Evolutionary conservation across 2,888 invertebrate genomes (phyloP), one percentile per base, ranked within the genome.

Genomic region (Mythimna lalbum): DNA sequence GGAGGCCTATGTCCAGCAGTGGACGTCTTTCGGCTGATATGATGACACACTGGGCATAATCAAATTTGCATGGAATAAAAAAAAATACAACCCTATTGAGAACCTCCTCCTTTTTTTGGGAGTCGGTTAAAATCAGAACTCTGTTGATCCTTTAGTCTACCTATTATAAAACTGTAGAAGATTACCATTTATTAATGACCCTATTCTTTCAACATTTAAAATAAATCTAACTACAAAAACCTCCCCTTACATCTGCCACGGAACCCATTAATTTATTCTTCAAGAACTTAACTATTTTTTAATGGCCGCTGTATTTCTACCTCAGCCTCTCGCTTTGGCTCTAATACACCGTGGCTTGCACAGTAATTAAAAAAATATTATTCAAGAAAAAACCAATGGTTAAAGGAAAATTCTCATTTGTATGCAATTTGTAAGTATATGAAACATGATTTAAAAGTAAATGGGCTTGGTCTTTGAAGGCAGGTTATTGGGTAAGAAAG

Each of bases 331-430:
- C 78, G 83, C 87, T 86, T 85, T 84, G 80, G 78, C 86, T 86
- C 86, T 87, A 88, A 89, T 87, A 85, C 78, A 78, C 83, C 83
- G 78, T 86, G 71, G 78, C 82, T 84, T 82, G 83, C 85, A 80
- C 84, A 87, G 88, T 89, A 89, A 90, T 90, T 90, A 89, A 90
- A 90, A 87, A 86, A 81, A 83, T 82, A 81, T 73, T 79, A 82
- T 80, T 80, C 72, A 78, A 80, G 73, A 43, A 80, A 36, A 80
- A 80, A 59, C 74, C 76, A 76, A 68, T 74, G 81, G 76, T 65
- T 63, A 63, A 63, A 56, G 47, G 53, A 73, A 76, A 70, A 55
- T 60, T 61, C 53, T 61, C 64, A 63, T 76, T 77, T 77, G 73
- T 73, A 68, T 66, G 55, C 69, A 31, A 50, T 57, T 73, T 59